Percentiles rank a stretch among this genome's conserved stretches.
phyloP scores from a whole-genome alignment of 2,113 vertebrate species.

The Oxyura jamaicensis region DNA sequence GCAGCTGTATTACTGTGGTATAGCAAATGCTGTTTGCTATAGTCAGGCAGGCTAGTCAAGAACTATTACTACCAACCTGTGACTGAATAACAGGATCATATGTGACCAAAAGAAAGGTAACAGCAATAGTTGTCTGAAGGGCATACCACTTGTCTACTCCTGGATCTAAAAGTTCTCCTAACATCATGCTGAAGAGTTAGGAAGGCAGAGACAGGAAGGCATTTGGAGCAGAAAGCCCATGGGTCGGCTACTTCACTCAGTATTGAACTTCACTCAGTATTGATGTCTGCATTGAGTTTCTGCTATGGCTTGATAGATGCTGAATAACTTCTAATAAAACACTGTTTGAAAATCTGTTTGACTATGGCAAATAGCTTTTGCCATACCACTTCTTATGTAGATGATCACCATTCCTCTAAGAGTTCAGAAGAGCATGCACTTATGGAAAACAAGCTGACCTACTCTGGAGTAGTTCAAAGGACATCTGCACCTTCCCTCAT shows the following conservation, averaged over 20 bases:
- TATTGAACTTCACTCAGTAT: neutral
- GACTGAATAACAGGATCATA: neutral
- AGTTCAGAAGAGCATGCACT: neutral
- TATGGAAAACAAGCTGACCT: neutral
- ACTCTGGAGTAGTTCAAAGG: neutral
- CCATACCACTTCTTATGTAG: neutral
- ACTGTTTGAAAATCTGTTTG: neutral
- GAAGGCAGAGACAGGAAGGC: neutral
- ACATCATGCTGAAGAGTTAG: neutral
- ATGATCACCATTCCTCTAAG: neutral
- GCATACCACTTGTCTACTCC: rapidly evolving
- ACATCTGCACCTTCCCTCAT: neutral
- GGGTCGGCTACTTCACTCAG: neutral
- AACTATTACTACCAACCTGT: neutral
- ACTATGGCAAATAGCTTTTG: neutral
- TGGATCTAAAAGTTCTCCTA: neutral
- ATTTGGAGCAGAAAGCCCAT: neutral
- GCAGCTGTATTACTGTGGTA: neutral
- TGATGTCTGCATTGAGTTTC: neutral
- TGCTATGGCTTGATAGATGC: neutral
- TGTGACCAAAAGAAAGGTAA: neutral
- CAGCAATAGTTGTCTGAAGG: neutral
- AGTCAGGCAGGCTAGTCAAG: neutral
- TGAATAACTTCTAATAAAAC: neutral
- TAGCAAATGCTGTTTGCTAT: neutral